A percentile compares a stretch with the other conserved stretches of the same genome.
Evolutionary conservation across 1,140 invertebrate species (phyloP).

Genomic region (Trichonephila clavata): DNA sequence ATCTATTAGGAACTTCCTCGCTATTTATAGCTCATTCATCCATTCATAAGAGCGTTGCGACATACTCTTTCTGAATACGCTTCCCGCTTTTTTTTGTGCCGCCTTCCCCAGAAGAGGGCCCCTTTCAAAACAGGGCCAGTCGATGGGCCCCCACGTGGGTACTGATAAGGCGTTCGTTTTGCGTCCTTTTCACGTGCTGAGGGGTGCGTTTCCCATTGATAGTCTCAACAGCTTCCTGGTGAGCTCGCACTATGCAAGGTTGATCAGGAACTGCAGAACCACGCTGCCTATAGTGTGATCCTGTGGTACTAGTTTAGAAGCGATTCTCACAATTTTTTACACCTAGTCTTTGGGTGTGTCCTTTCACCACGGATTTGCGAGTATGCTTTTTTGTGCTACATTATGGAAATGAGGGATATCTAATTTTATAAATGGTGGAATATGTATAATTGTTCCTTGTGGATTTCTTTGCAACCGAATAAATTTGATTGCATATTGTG

Average conservation of each 20-base stretch:
- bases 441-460: too few species aligned
- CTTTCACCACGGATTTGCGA: not conserved
- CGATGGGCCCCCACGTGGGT: not conserved
- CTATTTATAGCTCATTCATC: conserved; percentile 43
- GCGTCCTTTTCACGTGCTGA: conserved; percentile 29
- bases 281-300: too few species aligned
- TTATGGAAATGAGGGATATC: too few species aligned
- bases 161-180: not conserved
- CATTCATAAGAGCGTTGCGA: conserved; percentile 23
- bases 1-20: conserved; percentile 11
- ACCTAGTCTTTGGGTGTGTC: not conserved
- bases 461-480: too few species aligned
- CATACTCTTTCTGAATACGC: not conserved
- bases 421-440: too few species aligned
- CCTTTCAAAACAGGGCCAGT: not conserved
- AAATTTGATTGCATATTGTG: too few species aligned
- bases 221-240: conserved; percentile 46
- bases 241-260: not conserved
- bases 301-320: not conserved
- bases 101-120: not conserved
- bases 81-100: not conserved
- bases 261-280: not conserved
- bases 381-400: too few species aligned
- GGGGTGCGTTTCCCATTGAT: conserved; percentile 30
- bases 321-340: not conserved